Evolutionary conservation across 2,113 vertebrate species (phyloP).

Genomic region (Hepsetus odoe): DNA sequence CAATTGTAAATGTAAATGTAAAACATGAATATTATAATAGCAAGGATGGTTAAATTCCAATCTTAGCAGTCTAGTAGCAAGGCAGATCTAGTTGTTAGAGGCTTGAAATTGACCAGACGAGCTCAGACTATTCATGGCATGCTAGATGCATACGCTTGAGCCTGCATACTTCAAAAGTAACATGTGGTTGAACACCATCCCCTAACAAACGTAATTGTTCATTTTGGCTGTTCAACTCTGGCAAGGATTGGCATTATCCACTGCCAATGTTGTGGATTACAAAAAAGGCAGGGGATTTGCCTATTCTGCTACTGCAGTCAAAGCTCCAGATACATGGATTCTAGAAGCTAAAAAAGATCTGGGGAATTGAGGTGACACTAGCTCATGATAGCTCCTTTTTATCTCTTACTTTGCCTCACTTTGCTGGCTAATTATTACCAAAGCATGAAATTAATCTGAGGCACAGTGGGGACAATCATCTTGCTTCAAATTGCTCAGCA

Average conservation of each 20-base stretch:
- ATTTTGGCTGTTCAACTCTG: slow-evolving; percentile 8
- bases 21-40: too few species aligned
- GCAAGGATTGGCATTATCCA: slow-evolving; percentile 2
- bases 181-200: neutral
- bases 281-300: neutral
- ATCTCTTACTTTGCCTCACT: neutral
- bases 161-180: neutral
- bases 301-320: slow-evolving; percentile 19
- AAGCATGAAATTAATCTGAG: slow-evolving; percentile 17
- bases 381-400: neutral
- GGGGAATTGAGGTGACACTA: slow-evolving; percentile 1
- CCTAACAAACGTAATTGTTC: slow-evolving; percentile 1
- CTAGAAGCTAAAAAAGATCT: slow-evolving; percentile 11
- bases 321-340: neutral
- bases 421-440: slow-evolving; percentile 9
- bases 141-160: neutral
- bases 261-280: slow-evolving; percentile 37
- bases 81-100: neutral
- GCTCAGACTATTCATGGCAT: neutral
- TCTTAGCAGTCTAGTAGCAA: neutral
- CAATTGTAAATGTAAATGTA: too few species aligned
- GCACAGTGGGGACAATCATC: slow-evolving; percentile 17
- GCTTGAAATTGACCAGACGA: too few species aligned
- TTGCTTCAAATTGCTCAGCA: slow-evolving; percentile 19
- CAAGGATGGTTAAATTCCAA: neutral